phyloP scores from a whole-genome alignment of 2,797 vertebrate genomes.

The Danio aesculapii region DNA sequence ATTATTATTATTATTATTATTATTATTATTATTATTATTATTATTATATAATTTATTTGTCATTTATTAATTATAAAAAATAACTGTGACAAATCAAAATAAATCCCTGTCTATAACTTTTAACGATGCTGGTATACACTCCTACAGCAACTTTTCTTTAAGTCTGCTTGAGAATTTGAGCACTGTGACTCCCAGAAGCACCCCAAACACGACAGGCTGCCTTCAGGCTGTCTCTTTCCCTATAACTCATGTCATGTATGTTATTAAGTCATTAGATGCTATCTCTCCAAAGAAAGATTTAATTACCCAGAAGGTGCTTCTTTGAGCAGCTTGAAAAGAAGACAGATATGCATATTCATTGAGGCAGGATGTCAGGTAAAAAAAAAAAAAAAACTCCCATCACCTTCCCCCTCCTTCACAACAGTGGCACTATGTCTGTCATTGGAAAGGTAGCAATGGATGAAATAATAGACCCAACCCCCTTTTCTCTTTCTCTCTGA shows the following conservation, averaged over 20 bases:
- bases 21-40: no score
- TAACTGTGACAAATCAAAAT: not conserved
- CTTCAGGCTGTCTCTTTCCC: constrained; percentile 37
- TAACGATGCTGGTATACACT: no score
- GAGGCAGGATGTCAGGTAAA: constrained; percentile 58
- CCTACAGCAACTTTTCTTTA: not conserved
- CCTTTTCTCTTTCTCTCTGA: constrained; percentile 58
- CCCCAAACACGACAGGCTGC: constrained; percentile 3
- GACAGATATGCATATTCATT: constrained; percentile 75
- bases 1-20: no score
- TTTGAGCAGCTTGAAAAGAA: constrained; percentile 63
- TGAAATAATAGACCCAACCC: constrained; percentile 66
- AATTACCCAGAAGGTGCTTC: constrained; percentile 74
- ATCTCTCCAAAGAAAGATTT: constrained; percentile 74
- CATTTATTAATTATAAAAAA: no score
- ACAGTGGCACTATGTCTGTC: constrained; percentile 73
- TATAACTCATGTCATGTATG: constrained; percentile 72
- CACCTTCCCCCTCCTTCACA: constrained; percentile 68
- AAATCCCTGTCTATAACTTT: not conserved
- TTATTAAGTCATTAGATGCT: constrained; percentile 81
- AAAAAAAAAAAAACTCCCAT: not conserved
- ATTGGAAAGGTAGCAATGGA: constrained; percentile 68
- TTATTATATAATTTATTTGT: no score
- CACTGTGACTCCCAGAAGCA: not conserved
- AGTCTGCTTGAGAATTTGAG: constrained; percentile 1